phyloP scores from a whole-genome alignment of 64 coral and sea anemone genomes.

The Cladopsammia gracilis region DNA sequence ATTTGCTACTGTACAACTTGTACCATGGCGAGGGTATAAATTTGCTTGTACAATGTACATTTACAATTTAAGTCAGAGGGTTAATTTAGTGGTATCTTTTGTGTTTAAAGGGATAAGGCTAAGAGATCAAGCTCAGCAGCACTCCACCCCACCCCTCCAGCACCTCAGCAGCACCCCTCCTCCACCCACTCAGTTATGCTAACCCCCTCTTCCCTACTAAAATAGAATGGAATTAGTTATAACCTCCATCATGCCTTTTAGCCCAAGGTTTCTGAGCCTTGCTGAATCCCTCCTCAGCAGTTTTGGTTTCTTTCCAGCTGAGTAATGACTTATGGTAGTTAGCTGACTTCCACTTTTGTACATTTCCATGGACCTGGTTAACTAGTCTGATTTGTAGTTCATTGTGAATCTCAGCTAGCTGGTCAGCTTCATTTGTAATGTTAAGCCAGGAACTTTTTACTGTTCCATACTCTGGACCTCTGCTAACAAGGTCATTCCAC shows the following conservation, averaged over 20 bases:
- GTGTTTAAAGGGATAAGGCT: too few relatives aligned
- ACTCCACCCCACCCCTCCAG: too few relatives aligned
- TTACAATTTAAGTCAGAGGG: too few relatives aligned
- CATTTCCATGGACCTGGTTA: constrained; percentile 71
- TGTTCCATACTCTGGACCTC: constrained; percentile 84
- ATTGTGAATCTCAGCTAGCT: constrained; percentile 84
- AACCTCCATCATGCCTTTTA: constrained; percentile 83
- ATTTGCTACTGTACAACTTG: too few relatives aligned
- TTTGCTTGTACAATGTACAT: too few relatives aligned
- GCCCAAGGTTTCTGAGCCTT: constrained; percentile 95
- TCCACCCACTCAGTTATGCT: too few relatives aligned
- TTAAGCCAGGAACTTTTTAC: constrained; percentile 75
- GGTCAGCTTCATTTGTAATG: constrained; percentile 82
- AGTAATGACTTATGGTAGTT: constrained; percentile 96
- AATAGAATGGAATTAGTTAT: too few relatives aligned
- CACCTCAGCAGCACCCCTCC: too few relatives aligned
- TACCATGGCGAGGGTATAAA: too few relatives aligned
- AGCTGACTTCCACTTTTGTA: constrained; percentile 76
- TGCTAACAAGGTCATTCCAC: constrained; percentile 85
- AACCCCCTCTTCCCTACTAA: too few relatives aligned
- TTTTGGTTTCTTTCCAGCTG: constrained; percentile 96
- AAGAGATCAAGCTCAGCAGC: too few relatives aligned
- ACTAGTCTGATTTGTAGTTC: constrained; percentile 74
- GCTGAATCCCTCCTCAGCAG: constrained; percentile 84
- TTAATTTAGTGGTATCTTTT: too few relatives aligned